These are phyloP conservation scores for Xiphophorus hellerii DNA, from an alignment of 2,113 vertebrate genomes.

Conservation along the genomic window DNA sequence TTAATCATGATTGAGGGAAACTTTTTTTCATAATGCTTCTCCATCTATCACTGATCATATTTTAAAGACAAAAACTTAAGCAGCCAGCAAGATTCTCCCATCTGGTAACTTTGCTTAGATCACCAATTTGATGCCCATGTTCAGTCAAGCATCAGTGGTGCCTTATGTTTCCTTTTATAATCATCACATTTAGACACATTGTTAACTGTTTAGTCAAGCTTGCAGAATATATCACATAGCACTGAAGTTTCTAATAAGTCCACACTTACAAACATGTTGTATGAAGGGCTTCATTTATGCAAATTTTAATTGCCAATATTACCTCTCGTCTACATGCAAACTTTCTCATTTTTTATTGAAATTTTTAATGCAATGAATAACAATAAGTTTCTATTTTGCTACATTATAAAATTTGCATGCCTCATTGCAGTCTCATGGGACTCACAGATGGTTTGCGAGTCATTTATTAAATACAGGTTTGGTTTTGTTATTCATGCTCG, in stretches of 20 bases:
- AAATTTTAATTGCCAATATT: not conserved
- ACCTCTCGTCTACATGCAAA: not conserved
- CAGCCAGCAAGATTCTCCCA: not conserved
- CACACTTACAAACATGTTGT: not conserved
- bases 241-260: not conserved
- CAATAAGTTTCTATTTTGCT: not conserved
- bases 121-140: not conserved
- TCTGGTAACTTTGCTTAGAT: not conserved
- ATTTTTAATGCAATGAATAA: not conserved
- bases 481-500: not conserved
- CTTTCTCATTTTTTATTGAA: not conserved
- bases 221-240: not conserved
- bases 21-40: not conserved
- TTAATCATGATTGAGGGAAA: not conserved
- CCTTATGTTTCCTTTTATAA: not conserved
- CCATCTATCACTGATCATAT: not conserved
- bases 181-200: not conserved
- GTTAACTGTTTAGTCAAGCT: slow-evolving; percentile 23
- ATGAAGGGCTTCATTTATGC: not conserved
- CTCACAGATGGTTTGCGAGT: too few species aligned
- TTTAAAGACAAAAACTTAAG: not conserved
- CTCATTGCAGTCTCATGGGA: not conserved
- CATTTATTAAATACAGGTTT: not conserved
- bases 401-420: not conserved
- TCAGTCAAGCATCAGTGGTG: not conserved